Conservation (phyloP, 2,113 vertebrate species). For the Cichladusa arquata region DNA sequence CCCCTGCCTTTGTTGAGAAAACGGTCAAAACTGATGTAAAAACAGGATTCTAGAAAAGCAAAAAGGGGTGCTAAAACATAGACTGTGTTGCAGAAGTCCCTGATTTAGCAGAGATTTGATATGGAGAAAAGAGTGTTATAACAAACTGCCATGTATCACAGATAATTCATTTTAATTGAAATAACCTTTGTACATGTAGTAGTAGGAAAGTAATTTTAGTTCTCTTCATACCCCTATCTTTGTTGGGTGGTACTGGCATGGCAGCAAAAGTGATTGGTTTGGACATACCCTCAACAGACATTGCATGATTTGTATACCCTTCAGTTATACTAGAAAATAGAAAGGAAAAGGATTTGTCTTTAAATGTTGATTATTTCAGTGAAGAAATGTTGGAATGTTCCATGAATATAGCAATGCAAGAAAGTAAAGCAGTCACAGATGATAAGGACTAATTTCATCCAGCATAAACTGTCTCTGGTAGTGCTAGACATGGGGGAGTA, state of each 20-base stretch:
- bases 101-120: neutral
- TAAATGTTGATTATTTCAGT: neutral
- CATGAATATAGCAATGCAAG: neutral
- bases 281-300: neutral
- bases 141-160: neutral
- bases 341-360: neutral
- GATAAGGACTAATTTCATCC: neutral
- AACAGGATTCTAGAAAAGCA: neutral
- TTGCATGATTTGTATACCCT: fast-evolving
- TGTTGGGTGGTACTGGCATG: neutral
- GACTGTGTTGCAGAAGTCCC: neutral
- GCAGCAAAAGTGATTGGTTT: neutral
- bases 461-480: neutral
- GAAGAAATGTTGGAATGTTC: neutral
- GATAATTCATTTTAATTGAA: neutral
- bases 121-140: neutral
- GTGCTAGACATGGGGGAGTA: neutral
- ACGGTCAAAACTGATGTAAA: neutral
- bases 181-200: neutral
- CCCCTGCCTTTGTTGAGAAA: neutral
- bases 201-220: neutral
- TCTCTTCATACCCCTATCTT: neutral
- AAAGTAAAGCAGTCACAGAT: neutral
- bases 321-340: neutral
- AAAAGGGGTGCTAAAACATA: neutral